Evolutionary conservation across 2,113 vertebrate genomes (phyloP).

Genomic region (Xiphorhynchus elegans): DNA sequence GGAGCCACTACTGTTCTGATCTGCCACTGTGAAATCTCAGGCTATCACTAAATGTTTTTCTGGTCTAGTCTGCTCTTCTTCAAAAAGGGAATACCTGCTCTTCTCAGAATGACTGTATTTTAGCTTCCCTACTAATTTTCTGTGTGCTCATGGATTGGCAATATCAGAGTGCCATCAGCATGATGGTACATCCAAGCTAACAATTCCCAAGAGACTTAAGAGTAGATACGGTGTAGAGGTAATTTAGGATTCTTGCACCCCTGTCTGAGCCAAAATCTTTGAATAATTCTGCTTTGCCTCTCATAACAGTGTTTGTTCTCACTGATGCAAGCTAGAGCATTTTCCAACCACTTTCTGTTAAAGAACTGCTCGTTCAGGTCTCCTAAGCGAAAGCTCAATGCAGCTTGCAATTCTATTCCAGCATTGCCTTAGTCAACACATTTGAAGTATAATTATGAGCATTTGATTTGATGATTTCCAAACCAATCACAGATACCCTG

Average conservation of each 20-base stretch:
- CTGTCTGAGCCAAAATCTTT: not conserved
- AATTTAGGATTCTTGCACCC: not conserved
- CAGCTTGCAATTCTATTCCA: not conserved
- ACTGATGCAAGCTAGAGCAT: not conserved
- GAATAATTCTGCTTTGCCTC: not conserved
- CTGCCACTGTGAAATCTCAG: not conserved
- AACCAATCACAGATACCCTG: not conserved
- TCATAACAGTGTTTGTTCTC: not conserved
- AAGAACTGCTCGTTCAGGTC: not conserved
- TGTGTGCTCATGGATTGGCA: accelerated
- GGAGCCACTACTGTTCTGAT: not conserved
- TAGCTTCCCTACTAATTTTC: not conserved
- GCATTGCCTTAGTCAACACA: not conserved
- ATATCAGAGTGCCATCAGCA: not conserved
- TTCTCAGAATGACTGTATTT: not conserved
- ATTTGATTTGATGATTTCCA: not conserved
- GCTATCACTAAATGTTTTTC: not conserved
- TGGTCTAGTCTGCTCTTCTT: not conserved
- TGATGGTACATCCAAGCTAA: accelerated
- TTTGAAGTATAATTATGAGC: not conserved
- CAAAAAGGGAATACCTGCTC: not conserved
- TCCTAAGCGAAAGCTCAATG: not conserved
- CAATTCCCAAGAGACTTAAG: not conserved
- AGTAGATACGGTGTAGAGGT: not conserved
- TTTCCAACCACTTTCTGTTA: not conserved